Evolutionary conservation across 1,140 invertebrate species (phyloP).

Genomic region (Ganaspis sp.): DNA sequence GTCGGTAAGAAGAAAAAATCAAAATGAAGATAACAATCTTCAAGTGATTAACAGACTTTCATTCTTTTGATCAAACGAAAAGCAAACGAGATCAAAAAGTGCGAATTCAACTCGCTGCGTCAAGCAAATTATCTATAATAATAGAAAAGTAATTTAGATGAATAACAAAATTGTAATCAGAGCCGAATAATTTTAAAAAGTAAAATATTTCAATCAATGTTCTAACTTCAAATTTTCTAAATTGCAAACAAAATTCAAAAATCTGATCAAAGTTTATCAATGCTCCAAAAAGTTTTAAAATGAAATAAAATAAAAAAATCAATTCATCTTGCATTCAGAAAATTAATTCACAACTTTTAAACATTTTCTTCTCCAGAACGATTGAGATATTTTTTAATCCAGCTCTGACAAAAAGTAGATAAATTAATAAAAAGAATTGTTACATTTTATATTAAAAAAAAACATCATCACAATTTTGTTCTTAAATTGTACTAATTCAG

Average conservation of each 20-base stretch:
- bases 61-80: background rate
- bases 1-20: conserved; percentile 59
- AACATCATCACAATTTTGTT: background rate
- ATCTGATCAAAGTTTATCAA: background rate
- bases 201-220: background rate
- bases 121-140: background rate
- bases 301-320: too few relatives aligned
- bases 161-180: background rate
- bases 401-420: background rate
- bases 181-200: background rate
- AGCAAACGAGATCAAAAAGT: background rate
- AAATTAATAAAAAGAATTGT: background rate
- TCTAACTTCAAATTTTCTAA: too few relatives aligned
- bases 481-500: background rate
- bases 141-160: background rate
- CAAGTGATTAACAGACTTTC: background rate
- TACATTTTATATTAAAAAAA: background rate
- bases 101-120: background rate
- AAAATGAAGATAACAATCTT: conserved; percentile 48
- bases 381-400: too few relatives aligned
- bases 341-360: too few relatives aligned
- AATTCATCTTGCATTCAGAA: too few relatives aligned
- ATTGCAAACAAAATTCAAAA: too few relatives aligned
- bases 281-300: too few relatives aligned
- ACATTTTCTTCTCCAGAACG: too few relatives aligned